These are phyloP conservation scores for Pristionchus entomophagus DNA, from an alignment of 2,888 invertebrate species.

Conservation along the genomic window DNA sequence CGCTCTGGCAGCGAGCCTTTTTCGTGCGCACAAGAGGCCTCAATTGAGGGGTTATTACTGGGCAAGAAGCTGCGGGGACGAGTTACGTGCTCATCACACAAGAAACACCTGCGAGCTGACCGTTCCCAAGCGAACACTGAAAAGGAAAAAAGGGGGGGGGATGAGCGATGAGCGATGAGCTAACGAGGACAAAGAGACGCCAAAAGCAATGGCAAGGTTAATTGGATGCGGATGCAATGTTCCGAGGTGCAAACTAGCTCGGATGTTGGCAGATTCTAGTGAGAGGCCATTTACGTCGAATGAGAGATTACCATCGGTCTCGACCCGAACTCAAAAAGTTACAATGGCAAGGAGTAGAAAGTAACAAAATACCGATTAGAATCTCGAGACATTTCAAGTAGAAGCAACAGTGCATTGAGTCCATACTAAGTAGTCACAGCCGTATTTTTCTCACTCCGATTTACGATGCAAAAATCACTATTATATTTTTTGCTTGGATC, in stretches of 20 bases:
- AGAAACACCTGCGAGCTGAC: slow-evolving; percentile 1
- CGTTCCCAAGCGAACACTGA: neutral
- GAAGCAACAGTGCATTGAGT: neutral
- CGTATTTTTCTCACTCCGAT: too few species aligned
- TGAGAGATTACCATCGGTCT: neutral
- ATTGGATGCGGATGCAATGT: neutral
- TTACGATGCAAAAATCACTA: too few species aligned
- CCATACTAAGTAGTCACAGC: too few species aligned
- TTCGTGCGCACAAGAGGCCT: neutral
- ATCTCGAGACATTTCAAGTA: neutral
- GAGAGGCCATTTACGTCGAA: neutral
- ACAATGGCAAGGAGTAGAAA: neutral
- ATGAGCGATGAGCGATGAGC: neutral
- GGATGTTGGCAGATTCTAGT: neutral
- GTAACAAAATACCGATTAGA: neutral
- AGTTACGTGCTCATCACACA: neutral
- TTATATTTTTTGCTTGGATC: too few species aligned
- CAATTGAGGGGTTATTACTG: slow-evolving; percentile 20
- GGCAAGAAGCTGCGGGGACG: neutral
- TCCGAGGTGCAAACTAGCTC: neutral
- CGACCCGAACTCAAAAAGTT: neutral
- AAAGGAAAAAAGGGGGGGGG: neutral
- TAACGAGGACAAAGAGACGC: neutral
- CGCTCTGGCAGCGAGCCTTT: neutral
- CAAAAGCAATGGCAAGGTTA: neutral